A percentile compares a stretch with the other conserved stretches of the same genome.
These are phyloP conservation scores for Maniola jurtina DNA, from an alignment of 1,140 invertebrate genomes.

Conservation along the genomic window DNA sequence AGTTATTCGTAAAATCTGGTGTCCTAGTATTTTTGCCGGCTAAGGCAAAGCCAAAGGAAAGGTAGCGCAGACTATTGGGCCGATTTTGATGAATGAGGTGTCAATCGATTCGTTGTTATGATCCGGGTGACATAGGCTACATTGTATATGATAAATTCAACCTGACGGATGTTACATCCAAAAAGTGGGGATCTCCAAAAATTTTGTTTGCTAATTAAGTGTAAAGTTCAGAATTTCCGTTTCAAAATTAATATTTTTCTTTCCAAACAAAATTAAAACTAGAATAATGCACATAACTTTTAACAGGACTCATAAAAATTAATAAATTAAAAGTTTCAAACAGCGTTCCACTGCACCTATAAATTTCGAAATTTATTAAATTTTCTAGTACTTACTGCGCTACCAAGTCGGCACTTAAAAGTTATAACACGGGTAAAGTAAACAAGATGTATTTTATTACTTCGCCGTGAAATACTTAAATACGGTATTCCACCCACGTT, in stretches of 20 bases:
- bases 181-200: too few relatives aligned
- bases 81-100: too few relatives aligned
- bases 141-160: too few relatives aligned
- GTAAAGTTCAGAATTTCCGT: too few relatives aligned
- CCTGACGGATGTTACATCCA: too few relatives aligned
- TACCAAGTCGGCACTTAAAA: conserved; percentile 6
- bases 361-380: conserved; percentile 9
- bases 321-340: conserved; percentile 6
- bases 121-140: too few relatives aligned
- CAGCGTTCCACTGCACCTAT: conserved; percentile 5
- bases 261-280: neutral
- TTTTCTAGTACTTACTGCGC: neutral
- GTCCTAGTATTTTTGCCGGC: too few relatives aligned
- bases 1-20: too few relatives aligned
- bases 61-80: too few relatives aligned
- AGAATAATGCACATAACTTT: neutral
- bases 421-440: conserved; percentile 6
- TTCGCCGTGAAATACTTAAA: conserved; percentile 2
- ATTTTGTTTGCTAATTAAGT: too few relatives aligned
- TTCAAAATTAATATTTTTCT: neutral
- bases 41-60: too few relatives aligned
- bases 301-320: neutral
- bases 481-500: neutral
- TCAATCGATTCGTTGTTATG: too few relatives aligned
- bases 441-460: conserved; percentile 6